A percentile compares a stretch with the other conserved stretches of the same genome.
Evolutionary conservation across 2,797 vertebrate species (phyloP).

Genomic region (Hydrophis major): DNA sequence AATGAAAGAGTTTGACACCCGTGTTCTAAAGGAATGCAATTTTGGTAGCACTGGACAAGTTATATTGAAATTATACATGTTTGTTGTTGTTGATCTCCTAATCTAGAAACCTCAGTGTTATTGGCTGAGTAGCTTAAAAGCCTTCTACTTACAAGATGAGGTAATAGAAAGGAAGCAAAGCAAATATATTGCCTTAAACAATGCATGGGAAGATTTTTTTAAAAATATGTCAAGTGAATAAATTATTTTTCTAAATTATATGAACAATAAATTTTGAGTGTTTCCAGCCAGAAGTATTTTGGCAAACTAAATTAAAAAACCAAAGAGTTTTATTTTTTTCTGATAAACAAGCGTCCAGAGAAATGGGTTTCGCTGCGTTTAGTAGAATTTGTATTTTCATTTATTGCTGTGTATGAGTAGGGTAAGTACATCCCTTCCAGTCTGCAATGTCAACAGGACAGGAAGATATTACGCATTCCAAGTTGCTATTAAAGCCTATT

Average conservation of each 20-base stretch:
- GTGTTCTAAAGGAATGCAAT: not conserved
- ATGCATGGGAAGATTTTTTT: not conserved
- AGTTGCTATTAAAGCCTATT: not conserved
- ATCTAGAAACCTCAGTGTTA: not conserved
- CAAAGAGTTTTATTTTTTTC: not conserved
- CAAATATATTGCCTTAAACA: not conserved
- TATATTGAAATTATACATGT: not conserved
- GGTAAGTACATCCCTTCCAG: not conserved
- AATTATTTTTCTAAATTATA: not conserved
- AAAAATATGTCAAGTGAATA: not conserved
- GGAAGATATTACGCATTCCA: not conserved
- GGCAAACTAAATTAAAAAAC: not conserved
- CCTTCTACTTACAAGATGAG: not conserved
- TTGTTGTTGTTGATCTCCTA: not conserved
- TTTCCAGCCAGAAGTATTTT: not conserved
- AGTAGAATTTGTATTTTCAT: not conserved
- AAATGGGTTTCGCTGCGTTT: not conserved
- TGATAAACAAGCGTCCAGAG: not conserved
- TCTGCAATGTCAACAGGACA: not conserved
- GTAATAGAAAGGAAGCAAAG: not conserved
- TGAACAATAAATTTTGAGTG: not conserved
- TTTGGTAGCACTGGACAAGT: not conserved
- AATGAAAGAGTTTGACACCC: too few relatives aligned
- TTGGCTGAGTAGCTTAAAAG: not conserved
- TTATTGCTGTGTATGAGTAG: not conserved